A percentile compares a stretch with the other conserved stretches of the same genome.
Conservation (phyloP, 2,113 vertebrate species). For the Amblyopsis rosae region DNA sequence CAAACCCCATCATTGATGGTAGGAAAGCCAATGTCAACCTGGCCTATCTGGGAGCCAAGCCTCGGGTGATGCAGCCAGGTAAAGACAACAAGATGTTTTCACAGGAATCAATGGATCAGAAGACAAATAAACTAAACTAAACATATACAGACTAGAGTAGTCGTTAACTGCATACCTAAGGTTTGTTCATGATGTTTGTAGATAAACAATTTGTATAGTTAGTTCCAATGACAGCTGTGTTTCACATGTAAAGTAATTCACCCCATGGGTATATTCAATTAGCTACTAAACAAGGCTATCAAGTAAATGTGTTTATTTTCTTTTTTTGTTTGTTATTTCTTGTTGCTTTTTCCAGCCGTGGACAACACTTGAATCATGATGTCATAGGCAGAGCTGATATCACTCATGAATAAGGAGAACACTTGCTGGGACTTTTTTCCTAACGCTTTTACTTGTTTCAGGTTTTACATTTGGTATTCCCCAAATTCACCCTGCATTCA, state of each 20-base stretch:
- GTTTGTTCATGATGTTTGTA: not conserved
- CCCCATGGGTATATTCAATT: slow-evolving; percentile 1
- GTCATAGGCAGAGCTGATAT: not conserved
- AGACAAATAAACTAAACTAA: not conserved
- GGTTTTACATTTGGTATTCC: slow-evolving; percentile 98
- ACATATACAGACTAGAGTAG: not conserved
- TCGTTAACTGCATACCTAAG: not conserved
- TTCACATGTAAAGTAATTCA: not conserved
- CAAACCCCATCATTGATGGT: slow-evolving; percentile 98
- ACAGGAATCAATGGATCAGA: not conserved
- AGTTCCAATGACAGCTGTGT: not conserved
- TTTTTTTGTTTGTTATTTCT: slow-evolving; percentile 5
- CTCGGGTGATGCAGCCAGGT: slow-evolving; percentile 98
- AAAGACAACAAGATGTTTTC: slow-evolving; percentile 27
- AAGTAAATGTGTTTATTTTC: slow-evolving; percentile 1
- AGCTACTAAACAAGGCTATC: slow-evolving; percentile 33
- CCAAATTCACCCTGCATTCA: slow-evolving; percentile 97
- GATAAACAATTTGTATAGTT: not conserved
- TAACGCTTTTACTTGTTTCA: slow-evolving; percentile 62
- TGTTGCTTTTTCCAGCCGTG: not conserved
- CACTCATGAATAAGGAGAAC: not conserved
- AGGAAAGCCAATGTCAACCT: slow-evolving; percentile 99
- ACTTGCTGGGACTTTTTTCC: not conserved
- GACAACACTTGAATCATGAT: not conserved
- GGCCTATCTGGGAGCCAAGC: slow-evolving; percentile 97